Conservation (phyloP, 2,797 vertebrate species). For the Lindbergichthys nudifrons region DNA sequence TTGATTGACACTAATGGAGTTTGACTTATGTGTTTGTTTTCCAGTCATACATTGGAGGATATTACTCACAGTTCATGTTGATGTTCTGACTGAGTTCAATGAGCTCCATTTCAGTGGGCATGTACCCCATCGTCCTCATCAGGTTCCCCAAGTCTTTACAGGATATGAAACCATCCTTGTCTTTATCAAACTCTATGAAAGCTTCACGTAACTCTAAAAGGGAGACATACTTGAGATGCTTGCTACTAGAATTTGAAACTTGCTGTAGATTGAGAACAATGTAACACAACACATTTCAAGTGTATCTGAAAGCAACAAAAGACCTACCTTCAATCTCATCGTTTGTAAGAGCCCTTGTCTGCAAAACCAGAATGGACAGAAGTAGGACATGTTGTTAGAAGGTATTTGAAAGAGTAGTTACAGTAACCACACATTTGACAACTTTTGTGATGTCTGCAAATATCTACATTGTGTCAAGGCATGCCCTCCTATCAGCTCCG, state of each 20-base stretch:
- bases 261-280: not conserved
- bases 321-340: constrained; percentile 83
- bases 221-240: not conserved
- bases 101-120: constrained; percentile 99
- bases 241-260: not conserved
- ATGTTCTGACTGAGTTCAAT: constrained; percentile 96
- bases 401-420: not conserved
- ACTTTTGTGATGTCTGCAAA: not conserved
- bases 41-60: not conserved
- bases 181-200: constrained; percentile 94
- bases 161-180: constrained; percentile 92
- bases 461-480: not conserved
- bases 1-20: not conserved
- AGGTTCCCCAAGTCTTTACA: constrained; percentile 96
- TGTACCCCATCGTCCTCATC: constrained; percentile 98
- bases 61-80: constrained; percentile 89
- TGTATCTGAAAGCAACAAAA: not conserved
- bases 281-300: not conserved
- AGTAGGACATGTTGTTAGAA: not conserved
- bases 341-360: constrained; percentile 74
- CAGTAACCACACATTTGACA: not conserved
- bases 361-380: constrained; percentile 50
- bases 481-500: not conserved
- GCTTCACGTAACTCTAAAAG: constrained; percentile 90
- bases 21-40: constrained; percentile 15